phyloP scores from a whole-genome alignment of 2,888 invertebrate species.

The Coelopa pilipes region DNA sequence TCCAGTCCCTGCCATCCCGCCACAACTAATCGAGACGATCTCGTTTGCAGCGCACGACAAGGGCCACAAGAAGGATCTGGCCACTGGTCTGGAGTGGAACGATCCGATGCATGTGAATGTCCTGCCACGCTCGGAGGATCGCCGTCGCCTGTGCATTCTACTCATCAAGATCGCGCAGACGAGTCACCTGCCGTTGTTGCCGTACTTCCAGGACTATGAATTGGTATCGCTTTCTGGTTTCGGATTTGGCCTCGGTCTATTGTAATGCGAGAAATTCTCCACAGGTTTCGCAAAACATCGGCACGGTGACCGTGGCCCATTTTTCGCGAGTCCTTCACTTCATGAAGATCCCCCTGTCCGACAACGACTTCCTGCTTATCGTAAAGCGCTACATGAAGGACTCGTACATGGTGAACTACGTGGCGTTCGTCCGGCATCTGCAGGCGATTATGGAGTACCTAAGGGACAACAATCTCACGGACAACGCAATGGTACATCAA shows the following conservation, averaged over 20 bases:
- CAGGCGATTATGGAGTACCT: slow-evolving; percentile 75
- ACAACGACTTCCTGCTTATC: slow-evolving; percentile 79
- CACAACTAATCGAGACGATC: not conserved
- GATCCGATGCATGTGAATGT: slow-evolving; percentile 76
- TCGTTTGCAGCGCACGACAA: slow-evolving; percentile 48
- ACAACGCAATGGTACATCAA: slow-evolving; percentile 51
- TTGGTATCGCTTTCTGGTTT: slow-evolving; percentile 50
- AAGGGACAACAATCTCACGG: slow-evolving; percentile 68
- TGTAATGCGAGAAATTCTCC: slow-evolving; percentile 12
- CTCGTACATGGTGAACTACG: slow-evolving; percentile 81
- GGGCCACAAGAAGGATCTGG: slow-evolving; percentile 58
- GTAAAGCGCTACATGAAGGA: slow-evolving; percentile 81
- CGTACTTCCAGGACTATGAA: slow-evolving; percentile 71
- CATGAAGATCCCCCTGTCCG: slow-evolving; percentile 75
- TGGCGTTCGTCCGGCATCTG: slow-evolving; percentile 77
- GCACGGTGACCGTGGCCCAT: slow-evolving; percentile 80
- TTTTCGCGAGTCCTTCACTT: slow-evolving; percentile 80
- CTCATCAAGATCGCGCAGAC: slow-evolving; percentile 78
- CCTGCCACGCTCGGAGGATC: slow-evolving; percentile 74
- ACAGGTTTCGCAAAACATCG: slow-evolving; percentile 81
- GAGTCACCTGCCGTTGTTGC: slow-evolving; percentile 74
- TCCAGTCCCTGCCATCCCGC: slow-evolving; percentile 2
- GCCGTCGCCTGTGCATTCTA: slow-evolving; percentile 75
- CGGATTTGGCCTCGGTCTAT: not conserved
- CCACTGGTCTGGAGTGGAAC: slow-evolving; percentile 74